Base-by-base conservation (phyloP, 2,888 invertebrate species). In the Lasioglossum pauxillum region DNA sequence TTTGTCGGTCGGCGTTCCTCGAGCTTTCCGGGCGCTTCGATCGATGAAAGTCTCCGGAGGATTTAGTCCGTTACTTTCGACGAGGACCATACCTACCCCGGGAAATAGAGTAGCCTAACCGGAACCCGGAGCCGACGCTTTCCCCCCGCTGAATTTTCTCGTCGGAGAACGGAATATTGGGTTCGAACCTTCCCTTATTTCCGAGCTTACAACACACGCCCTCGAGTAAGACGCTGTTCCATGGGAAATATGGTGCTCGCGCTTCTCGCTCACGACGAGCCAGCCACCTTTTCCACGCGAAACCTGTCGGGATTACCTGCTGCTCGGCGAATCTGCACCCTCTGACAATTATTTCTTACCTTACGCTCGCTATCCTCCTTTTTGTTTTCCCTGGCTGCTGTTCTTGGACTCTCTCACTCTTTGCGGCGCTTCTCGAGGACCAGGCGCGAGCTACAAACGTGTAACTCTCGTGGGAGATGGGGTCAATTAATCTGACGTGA, bases 41-140 rank as follows among this genome's bases (percentile, higher is more conserved):
- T 84, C 85, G 85, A 84, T 74, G 75, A 84, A 84, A 84, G 84
- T 84, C 85, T 84, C 84, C 75, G 78, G 71, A 84, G 84, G 83
- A 83, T 80, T 83, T 80, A 80, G 75, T 76, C 64, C 60, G 76
- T 85, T 82, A 85, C 86, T 78, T 80, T 85, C 75, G 80, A 86
- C 78, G 64, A 84, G 74, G 38, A 74, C 78, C 60, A 27, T 84
- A 84, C 53, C 53, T 53, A 53, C 23, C 35, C 78, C 78, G 46
- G 78, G 41, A 75, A 84, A 84, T 78, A 75, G 85, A 84, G 85
- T 84, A 64, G 84, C 84, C 84, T 84, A 84, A 84, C 84, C 85
- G 78, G 60, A 35, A 31, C 12, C 35, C 12, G 60, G 53, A 31
- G 35, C 67, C 35, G 78, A 23, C 41, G 78, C 60, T 46, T 75